Conservation (phyloP, 2,797 vertebrate species). For the Nasua narica region DNA sequence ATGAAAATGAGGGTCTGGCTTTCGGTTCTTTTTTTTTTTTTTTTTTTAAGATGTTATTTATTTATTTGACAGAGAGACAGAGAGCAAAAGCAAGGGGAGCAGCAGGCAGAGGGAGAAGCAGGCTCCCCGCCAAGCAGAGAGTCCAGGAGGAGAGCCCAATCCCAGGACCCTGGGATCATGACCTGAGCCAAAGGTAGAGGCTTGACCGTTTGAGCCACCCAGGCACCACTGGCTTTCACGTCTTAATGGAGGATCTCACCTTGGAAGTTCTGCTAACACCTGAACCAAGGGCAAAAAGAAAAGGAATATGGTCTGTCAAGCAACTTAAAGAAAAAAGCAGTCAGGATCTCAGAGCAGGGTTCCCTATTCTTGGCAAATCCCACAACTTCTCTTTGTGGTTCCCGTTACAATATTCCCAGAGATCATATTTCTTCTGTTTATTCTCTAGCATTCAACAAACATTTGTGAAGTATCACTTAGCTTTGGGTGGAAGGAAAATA, state of each 20-base stretch:
- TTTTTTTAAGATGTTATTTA: background rate
- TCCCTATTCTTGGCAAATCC: background rate
- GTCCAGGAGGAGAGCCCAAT: background rate
- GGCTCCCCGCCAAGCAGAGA: background rate
- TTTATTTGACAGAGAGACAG: background rate
- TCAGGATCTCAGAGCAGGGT: background rate
- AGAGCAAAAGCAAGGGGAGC: background rate
- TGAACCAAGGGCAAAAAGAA: slow-evolving; percentile 6
- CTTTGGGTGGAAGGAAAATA: slow-evolving; percentile 29
- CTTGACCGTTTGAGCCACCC: background rate
- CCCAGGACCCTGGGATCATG: background rate
- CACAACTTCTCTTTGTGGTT: background rate
- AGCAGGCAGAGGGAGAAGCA: background rate
- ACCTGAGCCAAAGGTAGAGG: background rate
- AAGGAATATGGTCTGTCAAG: background rate
- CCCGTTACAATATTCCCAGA: background rate
- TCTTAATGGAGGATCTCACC: background rate
- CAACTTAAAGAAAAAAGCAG: slow-evolving; percentile 15
- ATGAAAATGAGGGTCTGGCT: background rate
- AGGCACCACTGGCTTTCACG: background rate
- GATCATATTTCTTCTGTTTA: slow-evolving; percentile 38
- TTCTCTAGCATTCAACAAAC: slow-evolving; percentile 38
- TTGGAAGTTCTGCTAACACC: background rate
- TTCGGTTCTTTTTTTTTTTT: background rate
- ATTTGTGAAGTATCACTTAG: slow-evolving; percentile 47